Evolutionary conservation across 2,113 vertebrate species (phyloP).

Genomic region (Cynoglossus semilaevis): DNA sequence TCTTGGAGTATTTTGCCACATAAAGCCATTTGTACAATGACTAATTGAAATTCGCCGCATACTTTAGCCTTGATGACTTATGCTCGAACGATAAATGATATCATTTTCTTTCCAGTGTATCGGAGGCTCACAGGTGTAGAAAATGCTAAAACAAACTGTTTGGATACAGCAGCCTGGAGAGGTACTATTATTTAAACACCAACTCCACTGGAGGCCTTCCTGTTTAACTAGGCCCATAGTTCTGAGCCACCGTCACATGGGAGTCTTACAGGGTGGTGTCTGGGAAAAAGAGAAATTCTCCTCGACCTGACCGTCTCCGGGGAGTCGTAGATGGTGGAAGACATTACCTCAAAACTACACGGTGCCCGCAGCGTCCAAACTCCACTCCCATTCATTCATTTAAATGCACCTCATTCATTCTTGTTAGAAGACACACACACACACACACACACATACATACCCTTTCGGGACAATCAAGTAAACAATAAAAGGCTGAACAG

Average conservation of each 20-base stretch:
- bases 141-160: not conserved
- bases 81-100: not conserved
- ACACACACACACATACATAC: slow-evolving; percentile 15
- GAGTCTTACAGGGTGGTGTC: slow-evolving; percentile 73
- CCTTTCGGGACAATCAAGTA: slow-evolving; percentile 41
- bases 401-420: not conserved
- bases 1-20: slow-evolving; percentile 52
- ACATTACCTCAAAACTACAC: slow-evolving; percentile 55
- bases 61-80: not conserved
- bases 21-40: slow-evolving; percentile 6
- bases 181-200: not conserved
- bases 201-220: not conserved
- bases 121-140: not conserved
- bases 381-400: slow-evolving; percentile 30
- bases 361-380: slow-evolving; percentile 28
- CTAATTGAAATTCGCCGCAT: not conserved
- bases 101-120: not conserved
- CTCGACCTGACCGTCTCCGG: slow-evolving; percentile 52
- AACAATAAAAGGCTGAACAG: slow-evolving; percentile 65
- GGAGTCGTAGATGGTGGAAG: slow-evolving; percentile 67
- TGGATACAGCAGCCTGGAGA: not conserved
- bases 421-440: slow-evolving; percentile 17
- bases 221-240: not conserved
- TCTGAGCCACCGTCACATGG: slow-evolving; percentile 50
- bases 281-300: slow-evolving; percentile 76